phyloP scores from a whole-genome alignment of 2,113 vertebrate species.

The Mastomys coucha region DNA sequence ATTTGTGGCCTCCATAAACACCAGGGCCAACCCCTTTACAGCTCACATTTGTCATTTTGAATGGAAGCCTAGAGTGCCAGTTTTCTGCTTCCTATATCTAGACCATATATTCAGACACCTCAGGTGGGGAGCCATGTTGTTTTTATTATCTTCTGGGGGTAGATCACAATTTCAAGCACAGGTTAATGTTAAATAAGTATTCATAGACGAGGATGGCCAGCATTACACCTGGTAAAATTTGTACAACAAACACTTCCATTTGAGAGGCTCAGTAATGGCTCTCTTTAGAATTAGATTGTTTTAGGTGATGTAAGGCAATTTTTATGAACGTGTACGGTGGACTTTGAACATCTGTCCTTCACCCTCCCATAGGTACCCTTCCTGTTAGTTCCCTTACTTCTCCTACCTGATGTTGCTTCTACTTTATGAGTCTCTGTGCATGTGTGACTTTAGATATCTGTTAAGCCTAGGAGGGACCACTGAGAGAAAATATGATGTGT shows the following conservation, averaged over 20 bases:
- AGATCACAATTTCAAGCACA: constrained; percentile 40
- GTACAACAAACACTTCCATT: not conserved
- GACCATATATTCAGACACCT: constrained; percentile 43
- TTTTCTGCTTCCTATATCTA: constrained; percentile 36
- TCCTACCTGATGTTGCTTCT: not conserved
- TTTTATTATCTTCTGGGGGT: constrained; percentile 67
- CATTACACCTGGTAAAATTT: not conserved
- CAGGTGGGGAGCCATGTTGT: constrained; percentile 44
- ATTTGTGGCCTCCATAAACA: constrained; percentile 63
- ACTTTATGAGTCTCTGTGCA: not conserved
- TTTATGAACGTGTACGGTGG: not conserved
- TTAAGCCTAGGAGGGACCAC: not conserved
- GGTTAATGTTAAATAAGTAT: constrained; percentile 62
- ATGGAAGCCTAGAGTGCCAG: not conserved
- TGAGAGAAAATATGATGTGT: not conserved
- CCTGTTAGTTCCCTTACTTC: not conserved
- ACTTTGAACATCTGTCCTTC: not conserved
- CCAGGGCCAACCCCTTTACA: constrained; percentile 27
- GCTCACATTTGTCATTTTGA: constrained; percentile 60
- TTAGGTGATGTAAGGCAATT: not conserved
- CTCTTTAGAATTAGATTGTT: not conserved
- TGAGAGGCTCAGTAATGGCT: not conserved
- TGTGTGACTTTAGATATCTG: not conserved
- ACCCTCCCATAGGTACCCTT: not conserved
- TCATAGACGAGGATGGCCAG: not conserved